Base-by-base conservation (phyloP, 2,797 vertebrate genomes). In the Crenuchus spilurus region DNA sequence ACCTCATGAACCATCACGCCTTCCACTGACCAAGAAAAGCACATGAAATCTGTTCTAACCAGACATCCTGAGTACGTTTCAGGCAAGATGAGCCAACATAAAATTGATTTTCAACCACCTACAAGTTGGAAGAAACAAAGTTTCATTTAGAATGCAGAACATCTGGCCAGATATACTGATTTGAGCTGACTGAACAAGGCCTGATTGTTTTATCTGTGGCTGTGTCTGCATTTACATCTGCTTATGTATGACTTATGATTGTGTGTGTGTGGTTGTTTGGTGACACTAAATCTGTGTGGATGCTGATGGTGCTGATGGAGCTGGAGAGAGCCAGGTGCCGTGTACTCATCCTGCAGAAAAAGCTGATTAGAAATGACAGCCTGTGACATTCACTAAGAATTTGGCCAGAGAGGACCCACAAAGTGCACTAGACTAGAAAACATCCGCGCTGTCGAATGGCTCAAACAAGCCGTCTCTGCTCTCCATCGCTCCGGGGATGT, bases 371-470 rank as follows among this genome's bases (percentile, higher is more conserved):
- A 46, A 28, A 14, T 26, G 72, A 41, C 67, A 55, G 35, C 33
- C 14, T 52, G 39, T 65, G 41, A 57, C 63, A 66, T 35, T 42
- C 54, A 2, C n/a, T 35, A 33, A 35, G 63, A 55, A 26, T 18
- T 5, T 10, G 22, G n/a, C 30, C 57, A 33, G 62, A 67, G 20
- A 51, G 11, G 18, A 51, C 33, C 28, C 69, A 20, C 33, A 16
- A 39, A 71, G 62, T 77, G 58, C 75, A 72, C 48, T 31, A 65
- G 60, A 70, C 60, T 65, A 76, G 67, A 76, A 76, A 76, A 76
- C 74, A 49, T 7, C 14, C 8, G 22, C 13, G 16, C 16, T 28
- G 26, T 30, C 22, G 24, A 14, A 1, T 14, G 11, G 13, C 13
- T 55, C 52, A 55, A 31, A 55, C 52, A 9, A 55, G 16, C 28